Base-by-base conservation (phyloP, 2,888 invertebrate genomes). In the Leucophora obtusa region DNA sequence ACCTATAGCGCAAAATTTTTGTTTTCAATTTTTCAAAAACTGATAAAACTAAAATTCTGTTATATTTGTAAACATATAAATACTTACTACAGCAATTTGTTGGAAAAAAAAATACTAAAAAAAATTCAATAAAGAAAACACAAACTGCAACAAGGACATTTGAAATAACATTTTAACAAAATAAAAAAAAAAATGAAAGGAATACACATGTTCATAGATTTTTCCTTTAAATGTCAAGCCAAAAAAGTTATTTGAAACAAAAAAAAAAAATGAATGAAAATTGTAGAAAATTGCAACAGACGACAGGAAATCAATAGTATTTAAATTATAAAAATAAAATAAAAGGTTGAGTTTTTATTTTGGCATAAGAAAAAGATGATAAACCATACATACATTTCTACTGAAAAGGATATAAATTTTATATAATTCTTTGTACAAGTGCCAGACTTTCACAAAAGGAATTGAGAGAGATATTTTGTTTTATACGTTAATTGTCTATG, bases 241-340 rank as follows among this genome's bases (percentile, higher is more conserved):
- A 14, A 14, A 2, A n/a, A 14, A 35, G 5, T 14, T 43, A 43
- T 43, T 43, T 43, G 1, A 43, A 43, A 43, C 35, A 58, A 18
- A 50, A 33, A 63, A n/a, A 33, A 24, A 51, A 15, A 50, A 28
- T 28, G 28, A 28, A 7, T 6, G 28, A 7, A 28, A 21, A 63
- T 43, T 65, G 51, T 14, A 15, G 28, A 53, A 53, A 38, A 63
- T 35, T 65, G 51, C 38, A 38, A 65, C 63, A 65, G 65, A 65
- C 65, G 53, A 65, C 65, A 65, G 65, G 65, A 65, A 65, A 65
- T 65, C 65, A 53, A 65, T 65, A 53, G 53, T 18, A 65, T 54
- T 65, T 65, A 53, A 53, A 53, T 53, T 54, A 53, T 65, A 65
- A 14, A 38, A 65, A 14, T 53, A 35, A 17, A 35, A 6, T 35